Evolutionary conservation across 2,797 vertebrate species (phyloP).

Genomic region (Carapus acus): DNA sequence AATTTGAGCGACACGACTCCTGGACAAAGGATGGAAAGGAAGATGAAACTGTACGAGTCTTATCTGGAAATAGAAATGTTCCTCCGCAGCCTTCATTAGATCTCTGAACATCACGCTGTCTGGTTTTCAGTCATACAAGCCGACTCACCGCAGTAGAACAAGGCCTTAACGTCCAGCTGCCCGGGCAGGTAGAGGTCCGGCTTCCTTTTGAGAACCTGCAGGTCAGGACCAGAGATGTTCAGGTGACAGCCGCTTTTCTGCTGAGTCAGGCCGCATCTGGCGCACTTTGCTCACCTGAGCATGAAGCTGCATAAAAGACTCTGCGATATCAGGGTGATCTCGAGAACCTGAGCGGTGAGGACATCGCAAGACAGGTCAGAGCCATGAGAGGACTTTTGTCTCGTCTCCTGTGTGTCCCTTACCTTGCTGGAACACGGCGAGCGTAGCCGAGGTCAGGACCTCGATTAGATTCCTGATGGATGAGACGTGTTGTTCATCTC

Average conservation of each 20-base stretch:
- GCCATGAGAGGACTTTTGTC: slow-evolving; percentile 16
- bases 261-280: not conserved
- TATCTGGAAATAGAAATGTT: too few relatives aligned
- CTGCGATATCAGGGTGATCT: slow-evolving; percentile 98
- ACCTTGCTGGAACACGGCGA: slow-evolving; percentile 93
- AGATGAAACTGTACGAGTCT: not conserved
- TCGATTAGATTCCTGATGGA: slow-evolving; percentile 82
- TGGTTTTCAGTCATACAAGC: not conserved
- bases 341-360: slow-evolving; percentile 83
- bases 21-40: slow-evolving; percentile 53
- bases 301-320: slow-evolving; percentile 98
- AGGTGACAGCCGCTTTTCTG: not conserved
- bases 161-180: slow-evolving; percentile 85
- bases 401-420: slow-evolving; percentile 43
- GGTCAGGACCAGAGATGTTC: slow-evolving; percentile 53
- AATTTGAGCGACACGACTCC: slow-evolving; percentile 93
- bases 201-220: slow-evolving; percentile 90
- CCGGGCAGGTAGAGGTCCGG: slow-evolving; percentile 87
- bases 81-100: too few relatives aligned
- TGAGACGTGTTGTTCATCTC: slow-evolving; percentile 82
- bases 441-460: slow-evolving; percentile 85
- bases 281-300: slow-evolving; percentile 82
- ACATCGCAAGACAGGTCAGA: not conserved
- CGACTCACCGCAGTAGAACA: slow-evolving; percentile 95
- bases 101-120: too few relatives aligned